phyloP scores from a whole-genome alignment of 2,888 invertebrate species.

The Rhodophaea formosa region DNA sequence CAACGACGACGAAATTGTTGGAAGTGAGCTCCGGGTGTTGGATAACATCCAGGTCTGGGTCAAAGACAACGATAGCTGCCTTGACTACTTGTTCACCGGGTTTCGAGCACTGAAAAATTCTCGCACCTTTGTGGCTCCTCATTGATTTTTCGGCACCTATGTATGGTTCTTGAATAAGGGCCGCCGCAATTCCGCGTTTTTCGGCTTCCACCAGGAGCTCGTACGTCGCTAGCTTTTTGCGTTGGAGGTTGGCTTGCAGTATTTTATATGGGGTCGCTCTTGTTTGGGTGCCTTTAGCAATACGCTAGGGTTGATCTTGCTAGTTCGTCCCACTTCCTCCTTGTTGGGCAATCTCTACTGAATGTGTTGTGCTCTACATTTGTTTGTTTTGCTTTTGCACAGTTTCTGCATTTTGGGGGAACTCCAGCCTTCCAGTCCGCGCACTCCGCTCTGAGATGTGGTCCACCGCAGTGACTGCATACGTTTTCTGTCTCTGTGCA shows the following conservation, averaged over 20 bases:
- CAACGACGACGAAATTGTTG: constrained; percentile 20
- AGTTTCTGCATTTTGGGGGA: neutral
- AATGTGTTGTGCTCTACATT: constrained; percentile 23
- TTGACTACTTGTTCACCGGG: constrained; percentile 7
- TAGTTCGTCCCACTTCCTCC: constrained; percentile 1
- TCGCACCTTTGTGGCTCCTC: neutral
- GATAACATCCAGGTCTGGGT: constrained; percentile 14
- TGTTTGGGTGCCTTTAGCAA: constrained; percentile 21
- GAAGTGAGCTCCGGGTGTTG: constrained; percentile 22
- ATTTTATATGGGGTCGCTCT: neutral
- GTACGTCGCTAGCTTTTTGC: neutral
- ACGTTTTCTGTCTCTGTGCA: too few species aligned
- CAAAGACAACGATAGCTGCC: constrained; percentile 22
- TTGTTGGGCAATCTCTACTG: constrained; percentile 8
- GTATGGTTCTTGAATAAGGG: neutral
- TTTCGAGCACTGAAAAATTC: neutral
- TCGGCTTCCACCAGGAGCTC: neutral
- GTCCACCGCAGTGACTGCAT: neutral
- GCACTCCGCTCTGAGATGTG: neutral
- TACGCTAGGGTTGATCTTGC: constrained; percentile 6
- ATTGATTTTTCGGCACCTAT: neutral
- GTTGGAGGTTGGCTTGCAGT: neutral
- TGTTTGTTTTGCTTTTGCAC: neutral
- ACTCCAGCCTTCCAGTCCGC: neutral
- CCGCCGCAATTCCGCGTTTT: neutral